Conservation (phyloP, 2,797 vertebrate genomes). For the Hyperoplus lanceolatus region DNA sequence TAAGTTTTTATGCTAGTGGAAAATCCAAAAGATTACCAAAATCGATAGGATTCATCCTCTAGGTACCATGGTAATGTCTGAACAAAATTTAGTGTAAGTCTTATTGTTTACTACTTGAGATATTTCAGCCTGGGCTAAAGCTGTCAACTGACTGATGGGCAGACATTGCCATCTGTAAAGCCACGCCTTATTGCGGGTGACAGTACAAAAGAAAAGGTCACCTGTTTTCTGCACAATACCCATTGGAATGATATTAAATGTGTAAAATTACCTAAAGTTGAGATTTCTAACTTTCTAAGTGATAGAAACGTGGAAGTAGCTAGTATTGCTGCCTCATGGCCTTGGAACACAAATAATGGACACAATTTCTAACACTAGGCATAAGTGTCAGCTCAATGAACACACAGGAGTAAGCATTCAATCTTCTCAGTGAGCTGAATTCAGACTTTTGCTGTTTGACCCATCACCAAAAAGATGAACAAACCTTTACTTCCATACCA, state of each 20-base stretch:
- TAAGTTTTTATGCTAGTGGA: no score
- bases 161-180: background rate
- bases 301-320: conserved; percentile 13
- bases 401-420: conserved; percentile 19
- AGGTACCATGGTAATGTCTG: background rate
- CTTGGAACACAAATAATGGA: conserved; percentile 2
- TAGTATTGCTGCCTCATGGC: conserved; percentile 9
- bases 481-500: background rate
- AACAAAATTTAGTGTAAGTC: background rate
- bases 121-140: background rate
- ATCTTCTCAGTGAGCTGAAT: conserved; percentile 30
- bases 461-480: background rate
- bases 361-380: conserved; percentile 8
- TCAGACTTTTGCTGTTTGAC: conserved; percentile 13
- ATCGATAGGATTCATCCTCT: background rate
- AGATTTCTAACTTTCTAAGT: background rate
- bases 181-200: no score
- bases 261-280: conserved; percentile 1
- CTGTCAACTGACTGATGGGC: background rate
- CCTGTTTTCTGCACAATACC: background rate
- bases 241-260: background rate
- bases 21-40: background rate
- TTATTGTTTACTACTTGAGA: background rate
- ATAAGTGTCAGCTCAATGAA: conserved; percentile 12
- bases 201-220: background rate